Percentiles rank a stretch among this genome's conserved stretches.
These are phyloP conservation scores for Dasypolia templi DNA, from an alignment of 2,888 invertebrate genomes.

Conservation along the genomic window DNA sequence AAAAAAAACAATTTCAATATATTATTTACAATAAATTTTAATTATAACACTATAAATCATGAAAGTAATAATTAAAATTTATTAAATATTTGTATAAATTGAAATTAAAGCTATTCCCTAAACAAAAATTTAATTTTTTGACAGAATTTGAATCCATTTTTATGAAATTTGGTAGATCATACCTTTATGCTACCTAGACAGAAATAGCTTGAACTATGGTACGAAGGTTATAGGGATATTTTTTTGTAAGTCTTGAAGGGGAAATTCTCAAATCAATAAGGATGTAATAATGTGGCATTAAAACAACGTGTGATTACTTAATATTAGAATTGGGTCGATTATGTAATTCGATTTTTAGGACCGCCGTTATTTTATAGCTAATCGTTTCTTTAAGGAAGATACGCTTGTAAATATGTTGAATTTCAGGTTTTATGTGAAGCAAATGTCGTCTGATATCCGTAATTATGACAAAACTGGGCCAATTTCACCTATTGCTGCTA, in stretches of 20 bases:
- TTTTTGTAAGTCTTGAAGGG: not conserved
- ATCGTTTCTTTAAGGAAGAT: not conserved
- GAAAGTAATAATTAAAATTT: no score
- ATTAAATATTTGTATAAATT: no score
- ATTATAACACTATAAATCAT: no score
- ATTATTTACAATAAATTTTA: no score
- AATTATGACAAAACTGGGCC: no score
- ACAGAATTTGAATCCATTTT: not conserved
- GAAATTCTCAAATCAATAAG: not conserved
- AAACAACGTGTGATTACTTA: conserved; percentile 9
- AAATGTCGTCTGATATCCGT: conserved; percentile 4
- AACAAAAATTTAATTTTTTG: no score
- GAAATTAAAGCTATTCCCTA: no score
- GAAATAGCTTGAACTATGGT: not conserved
- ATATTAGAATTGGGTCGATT: not conserved
- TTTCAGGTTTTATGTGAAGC: conserved; percentile 17
- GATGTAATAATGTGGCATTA: not conserved
- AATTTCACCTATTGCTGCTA: no score
- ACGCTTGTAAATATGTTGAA: not conserved
- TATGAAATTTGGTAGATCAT: not conserved
- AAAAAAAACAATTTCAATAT: no score
- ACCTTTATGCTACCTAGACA: no score
- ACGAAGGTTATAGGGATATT: not conserved
- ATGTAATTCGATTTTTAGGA: not conserved
- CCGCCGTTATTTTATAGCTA: not conserved